Evolutionary conservation across 2,113 vertebrate genomes (phyloP), one percentile per base, ranked within the genome.

Genomic region (Pimephales promelas): DNA sequence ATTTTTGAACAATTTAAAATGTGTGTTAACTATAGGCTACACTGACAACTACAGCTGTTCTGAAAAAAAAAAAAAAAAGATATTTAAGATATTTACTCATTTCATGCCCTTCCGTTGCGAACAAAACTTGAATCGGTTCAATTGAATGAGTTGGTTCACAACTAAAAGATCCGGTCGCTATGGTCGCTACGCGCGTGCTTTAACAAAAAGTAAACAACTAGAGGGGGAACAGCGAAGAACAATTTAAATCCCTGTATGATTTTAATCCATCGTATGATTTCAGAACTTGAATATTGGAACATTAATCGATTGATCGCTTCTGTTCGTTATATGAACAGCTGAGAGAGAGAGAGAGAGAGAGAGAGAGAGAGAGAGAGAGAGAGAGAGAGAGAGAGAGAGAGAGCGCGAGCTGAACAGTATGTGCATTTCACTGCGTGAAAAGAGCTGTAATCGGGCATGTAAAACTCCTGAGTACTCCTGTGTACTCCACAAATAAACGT

Each of bases 301-400:
- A 28, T 28, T 16, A 4, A 24, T 62, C n/a, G 1, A 59, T 26
- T 61, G 10, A 8, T 40, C 36, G 57, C 3, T n/a, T n/a, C 3
- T 62, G 11, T 59, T 59, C 26, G n/a, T n/a, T n/a, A n/a, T n/a
- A n/a, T n/a, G n/a, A n/a, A n/a, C 40, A 40, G 8, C 40, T 40
- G 18, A 70, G 47, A 45, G 43, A 45, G 43, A 45, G 43, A 45
- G 43, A 45, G 43, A 45, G 16, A 10, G 79, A 52, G 45, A 57
- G 79, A 80, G 40, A 59, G 28, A 47, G 31, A 47, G 43, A 81
- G 64, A 54, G 79, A 18, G 64, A 40, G 45, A 28, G 61, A 54
- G 45, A 70, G 62, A 70, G 45, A 81, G 43, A 66, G 56, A 64
- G 57, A 8, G n/a, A 24, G 6, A 68, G 49, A 80, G 43, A 64